Conservation (phyloP, 2,113 vertebrate genomes). For the Etheostoma cragini region DNA sequence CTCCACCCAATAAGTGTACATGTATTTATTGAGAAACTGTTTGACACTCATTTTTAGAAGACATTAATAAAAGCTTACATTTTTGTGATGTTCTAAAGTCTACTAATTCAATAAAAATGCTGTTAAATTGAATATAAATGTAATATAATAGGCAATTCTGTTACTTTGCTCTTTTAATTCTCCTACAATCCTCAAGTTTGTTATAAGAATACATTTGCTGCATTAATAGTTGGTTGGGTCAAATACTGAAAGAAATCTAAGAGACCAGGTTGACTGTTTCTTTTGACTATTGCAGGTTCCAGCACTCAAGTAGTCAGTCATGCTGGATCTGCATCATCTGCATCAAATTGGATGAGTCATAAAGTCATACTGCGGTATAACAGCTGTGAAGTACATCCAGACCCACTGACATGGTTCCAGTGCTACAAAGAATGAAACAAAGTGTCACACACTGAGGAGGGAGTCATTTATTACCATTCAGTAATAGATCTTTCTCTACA, state of each 20-base stretch:
- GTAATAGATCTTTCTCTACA: slow-evolving; percentile 39
- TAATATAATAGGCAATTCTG: not conserved
- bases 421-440: slow-evolving; percentile 36
- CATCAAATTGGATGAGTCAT: slow-evolving; percentile 53
- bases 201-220: not conserved
- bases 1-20: not conserved
- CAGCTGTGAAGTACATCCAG: slow-evolving; percentile 13
- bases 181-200: not conserved
- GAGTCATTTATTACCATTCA: slow-evolving; percentile 51
- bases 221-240: not conserved
- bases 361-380: slow-evolving; percentile 30
- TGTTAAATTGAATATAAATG: not conserved
- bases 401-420: slow-evolving; percentile 9
- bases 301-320: slow-evolving; percentile 17
- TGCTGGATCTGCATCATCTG: slow-evolving; percentile 12
- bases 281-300: not conserved
- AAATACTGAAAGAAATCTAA: not conserved
- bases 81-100: not conserved
- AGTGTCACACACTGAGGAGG: slow-evolving; percentile 33
- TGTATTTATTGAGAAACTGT: not conserved
- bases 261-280: not conserved
- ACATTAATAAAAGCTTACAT: not conserved
- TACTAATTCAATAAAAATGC: not conserved
- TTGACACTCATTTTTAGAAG: not conserved
- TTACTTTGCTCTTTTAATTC: not conserved